Evolutionary conservation across 2,888 invertebrate genomes (phyloP).

Genomic region (Tinea semifulvella): DNA sequence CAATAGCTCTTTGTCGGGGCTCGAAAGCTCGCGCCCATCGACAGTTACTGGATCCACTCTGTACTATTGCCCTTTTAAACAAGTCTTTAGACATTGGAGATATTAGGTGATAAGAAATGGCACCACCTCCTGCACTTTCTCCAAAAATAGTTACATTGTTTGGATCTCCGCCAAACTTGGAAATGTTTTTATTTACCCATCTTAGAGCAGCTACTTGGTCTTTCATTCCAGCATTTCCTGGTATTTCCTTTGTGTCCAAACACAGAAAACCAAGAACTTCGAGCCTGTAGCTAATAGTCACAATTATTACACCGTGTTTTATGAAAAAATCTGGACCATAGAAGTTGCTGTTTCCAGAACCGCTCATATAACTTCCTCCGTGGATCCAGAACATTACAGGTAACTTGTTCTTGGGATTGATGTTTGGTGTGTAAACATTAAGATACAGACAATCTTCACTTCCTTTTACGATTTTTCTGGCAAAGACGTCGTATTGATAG

Average conservation of each 20-base stretch:
- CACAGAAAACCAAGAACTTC: conserved; percentile 47
- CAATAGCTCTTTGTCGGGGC: conserved; percentile 53
- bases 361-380: conserved; percentile 45
- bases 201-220: conserved; percentile 59
- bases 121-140: conserved; percentile 62
- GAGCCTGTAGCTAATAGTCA: conserved; percentile 46
- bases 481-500: conserved; percentile 29
- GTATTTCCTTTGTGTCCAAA: conserved; percentile 43
- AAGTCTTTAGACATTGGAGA: conserved; percentile 55
- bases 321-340: conserved; percentile 46
- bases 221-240: conserved; percentile 65
- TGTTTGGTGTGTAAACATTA: conserved; percentile 44
- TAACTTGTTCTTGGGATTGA: conserved; percentile 26
- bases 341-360: conserved; percentile 31
- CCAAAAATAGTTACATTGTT: conserved; percentile 60
- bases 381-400: conserved; percentile 52
- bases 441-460: conserved; percentile 48
- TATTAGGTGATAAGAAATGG: conserved; percentile 42
- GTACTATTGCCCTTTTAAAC: conserved; percentile 72
- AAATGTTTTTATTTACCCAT: conserved; percentile 63
- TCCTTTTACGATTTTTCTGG: conserved; percentile 26
- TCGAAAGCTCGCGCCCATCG: conserved; percentile 56
- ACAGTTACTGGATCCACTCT: conserved; percentile 72
- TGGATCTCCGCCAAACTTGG: conserved; percentile 58
- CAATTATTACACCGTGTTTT: conserved; percentile 39